phyloP scores from a whole-genome alignment of 2,113 vertebrate species.

The Corythornis madagascariensis region DNA sequence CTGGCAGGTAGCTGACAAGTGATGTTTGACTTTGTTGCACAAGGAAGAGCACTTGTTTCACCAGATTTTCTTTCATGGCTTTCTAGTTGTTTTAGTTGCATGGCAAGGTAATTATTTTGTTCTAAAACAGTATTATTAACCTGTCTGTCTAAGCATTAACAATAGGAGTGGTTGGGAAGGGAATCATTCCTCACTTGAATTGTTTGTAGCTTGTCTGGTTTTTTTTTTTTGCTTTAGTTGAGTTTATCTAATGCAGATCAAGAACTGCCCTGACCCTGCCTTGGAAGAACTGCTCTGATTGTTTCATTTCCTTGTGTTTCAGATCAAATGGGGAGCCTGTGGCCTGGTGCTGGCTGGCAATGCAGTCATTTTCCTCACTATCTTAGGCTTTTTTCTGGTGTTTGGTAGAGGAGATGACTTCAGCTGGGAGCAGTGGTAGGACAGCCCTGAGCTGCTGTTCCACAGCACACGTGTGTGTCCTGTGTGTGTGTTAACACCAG shows the following conservation, averaged over 20 bases:
- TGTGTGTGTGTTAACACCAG: background rate
- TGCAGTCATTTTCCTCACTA: conserved; percentile 92
- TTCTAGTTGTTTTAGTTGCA: background rate
- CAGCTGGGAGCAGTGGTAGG: conserved; percentile 96
- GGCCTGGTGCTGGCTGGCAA: conserved; percentile 95
- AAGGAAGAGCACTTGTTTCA: background rate
- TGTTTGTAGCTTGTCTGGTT: background rate
- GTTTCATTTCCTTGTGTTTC: conserved; percentile 70
- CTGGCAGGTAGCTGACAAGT: background rate
- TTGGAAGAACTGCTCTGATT: background rate
- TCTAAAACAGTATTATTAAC: background rate
- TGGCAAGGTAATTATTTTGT: background rate
- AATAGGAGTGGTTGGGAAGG: background rate
- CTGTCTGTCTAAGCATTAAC: background rate
- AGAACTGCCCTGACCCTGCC: background rate
- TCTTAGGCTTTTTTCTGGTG: conserved; percentile 92
- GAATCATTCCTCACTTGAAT: background rate
- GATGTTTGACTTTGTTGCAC: background rate
- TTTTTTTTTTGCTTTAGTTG: conserved; percentile 14
- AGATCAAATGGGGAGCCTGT: conserved; percentile 97
- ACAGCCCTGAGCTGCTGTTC: background rate
- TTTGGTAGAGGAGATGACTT: conserved; percentile 96
- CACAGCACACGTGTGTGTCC: background rate
- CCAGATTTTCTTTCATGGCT: background rate
- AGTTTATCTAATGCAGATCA: conserved; percentile 19